Percentiles rank a stretch among this genome's conserved stretches.
phyloP scores from a whole-genome alignment of 2,113 vertebrate species.

The Elephantulus edwardii region DNA sequence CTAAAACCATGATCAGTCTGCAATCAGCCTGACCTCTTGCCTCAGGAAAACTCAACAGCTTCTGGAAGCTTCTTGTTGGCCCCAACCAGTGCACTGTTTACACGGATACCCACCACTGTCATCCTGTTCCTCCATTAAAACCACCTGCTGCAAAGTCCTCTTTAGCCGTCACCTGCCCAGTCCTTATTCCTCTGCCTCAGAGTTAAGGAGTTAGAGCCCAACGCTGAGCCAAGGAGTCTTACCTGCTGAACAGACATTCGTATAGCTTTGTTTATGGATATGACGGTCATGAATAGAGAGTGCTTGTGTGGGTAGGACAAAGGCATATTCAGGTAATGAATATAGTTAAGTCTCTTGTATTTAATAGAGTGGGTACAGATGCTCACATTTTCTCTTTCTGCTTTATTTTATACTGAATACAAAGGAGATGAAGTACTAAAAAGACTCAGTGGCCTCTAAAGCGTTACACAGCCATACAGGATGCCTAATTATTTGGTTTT shows the following conservation, averaged over 20 bases:
- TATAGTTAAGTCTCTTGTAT: background rate
- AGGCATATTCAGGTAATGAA: background rate
- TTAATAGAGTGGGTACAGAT: background rate
- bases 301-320: background rate
- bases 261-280: background rate
- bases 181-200: slow-evolving; percentile 3
- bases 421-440: background rate
- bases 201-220: background rate
- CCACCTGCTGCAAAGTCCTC: background rate
- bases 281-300: background rate
- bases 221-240: background rate
- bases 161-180: background rate
- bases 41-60: background rate
- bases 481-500: background rate
- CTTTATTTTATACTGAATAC: background rate
- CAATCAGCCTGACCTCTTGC: background rate
- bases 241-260: background rate
- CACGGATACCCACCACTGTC: background rate
- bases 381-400: background rate
- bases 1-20: background rate
- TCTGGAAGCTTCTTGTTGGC: background rate
- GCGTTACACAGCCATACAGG: background rate
- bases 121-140: background rate
- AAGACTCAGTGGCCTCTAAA: background rate
- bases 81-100: background rate